Conservation (phyloP, 1,140 invertebrate genomes). For the Meloidogyne chitwoodi region DNA sequence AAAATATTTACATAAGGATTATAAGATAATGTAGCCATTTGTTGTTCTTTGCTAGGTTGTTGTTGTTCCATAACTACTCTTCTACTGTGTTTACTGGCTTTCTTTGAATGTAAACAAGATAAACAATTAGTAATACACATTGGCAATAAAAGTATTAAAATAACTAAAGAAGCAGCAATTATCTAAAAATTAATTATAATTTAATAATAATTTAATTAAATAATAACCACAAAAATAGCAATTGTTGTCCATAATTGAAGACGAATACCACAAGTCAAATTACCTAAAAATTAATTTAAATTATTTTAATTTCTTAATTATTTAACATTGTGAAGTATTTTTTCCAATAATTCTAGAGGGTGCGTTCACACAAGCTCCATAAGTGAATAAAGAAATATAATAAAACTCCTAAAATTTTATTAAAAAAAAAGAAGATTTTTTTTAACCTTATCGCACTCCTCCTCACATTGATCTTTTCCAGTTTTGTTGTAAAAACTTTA, state of each 20-base stretch:
- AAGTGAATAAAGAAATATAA: slow-evolving; percentile 48
- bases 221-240: slow-evolving; percentile 41
- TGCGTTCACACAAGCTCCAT: slow-evolving; percentile 47
- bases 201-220: neutral
- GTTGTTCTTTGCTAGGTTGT: slow-evolving; percentile 35
- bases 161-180: slow-evolving; percentile 46
- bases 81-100: slow-evolving; percentile 40
- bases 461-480: slow-evolving; percentile 49
- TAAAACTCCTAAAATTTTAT: slow-evolving; percentile 17
- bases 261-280: slow-evolving; percentile 47
- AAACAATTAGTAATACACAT: slow-evolving; percentile 54
- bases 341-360: slow-evolving; percentile 38
- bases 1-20: slow-evolving; percentile 13
- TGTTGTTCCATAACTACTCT: slow-evolving; percentile 29
- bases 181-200: neutral
- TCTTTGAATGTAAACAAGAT: slow-evolving; percentile 55
- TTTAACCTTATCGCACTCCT: slow-evolving; percentile 51
- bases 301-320: neutral
- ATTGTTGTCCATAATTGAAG: slow-evolving; percentile 47
- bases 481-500: slow-evolving; percentile 30
- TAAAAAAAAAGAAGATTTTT: neutral
- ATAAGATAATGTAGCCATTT: slow-evolving; percentile 27
- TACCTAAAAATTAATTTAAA: slow-evolving; percentile 7
- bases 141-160: slow-evolving; percentile 46
- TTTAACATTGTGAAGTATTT: slow-evolving; percentile 17